These are phyloP conservation scores for Liolophura sinensis DNA, from an alignment of 1,140 invertebrate genomes.

Conservation along the genomic window DNA sequence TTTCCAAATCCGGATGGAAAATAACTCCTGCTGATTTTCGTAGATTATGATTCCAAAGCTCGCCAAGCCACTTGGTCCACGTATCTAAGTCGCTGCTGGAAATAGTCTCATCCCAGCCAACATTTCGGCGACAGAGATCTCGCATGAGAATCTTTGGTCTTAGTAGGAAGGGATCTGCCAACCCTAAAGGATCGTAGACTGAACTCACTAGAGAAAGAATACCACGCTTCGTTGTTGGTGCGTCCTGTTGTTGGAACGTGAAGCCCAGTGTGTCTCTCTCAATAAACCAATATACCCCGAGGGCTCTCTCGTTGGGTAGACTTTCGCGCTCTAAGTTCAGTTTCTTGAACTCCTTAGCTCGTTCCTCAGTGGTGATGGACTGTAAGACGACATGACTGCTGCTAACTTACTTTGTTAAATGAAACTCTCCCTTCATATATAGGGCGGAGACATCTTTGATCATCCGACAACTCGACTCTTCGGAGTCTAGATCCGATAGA, in stretches of 20 bases:
- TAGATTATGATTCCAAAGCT: constrained; percentile 4
- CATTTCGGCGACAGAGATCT: constrained; percentile 9
- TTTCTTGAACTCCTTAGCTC: neutral
- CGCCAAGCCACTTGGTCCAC: constrained; percentile 17
- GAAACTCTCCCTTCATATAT: constrained; percentile 8
- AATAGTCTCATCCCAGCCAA: constrained; percentile 20
- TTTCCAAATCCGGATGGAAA: constrained; percentile 15
- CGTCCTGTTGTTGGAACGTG: constrained; percentile 6
- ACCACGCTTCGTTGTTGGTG: constrained; percentile 18
- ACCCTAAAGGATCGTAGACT: constrained; percentile 29
- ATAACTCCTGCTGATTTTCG: constrained; percentile 13
- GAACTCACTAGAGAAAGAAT: constrained; percentile 17
- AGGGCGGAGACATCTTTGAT: neutral
- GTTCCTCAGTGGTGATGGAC: constrained; percentile 1
- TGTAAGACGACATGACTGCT: constrained; percentile 7
- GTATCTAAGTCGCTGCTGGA: neutral
- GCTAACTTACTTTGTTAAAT: constrained; percentile 8
- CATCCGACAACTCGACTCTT: constrained; percentile 1
- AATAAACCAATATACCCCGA: constrained; percentile 18
- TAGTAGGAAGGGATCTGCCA: constrained; percentile 17
- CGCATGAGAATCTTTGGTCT: constrained; percentile 21
- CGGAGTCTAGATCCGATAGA: neutral
- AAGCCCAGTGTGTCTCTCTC: constrained; percentile 21
- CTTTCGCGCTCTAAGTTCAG: constrained; percentile 7
- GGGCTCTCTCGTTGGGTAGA: constrained; percentile 7